A percentile compares a stretch with the other conserved stretches of the same genome.
phyloP scores from a whole-genome alignment of 2,888 invertebrate species.

The Yponomeuta sedellus region DNA sequence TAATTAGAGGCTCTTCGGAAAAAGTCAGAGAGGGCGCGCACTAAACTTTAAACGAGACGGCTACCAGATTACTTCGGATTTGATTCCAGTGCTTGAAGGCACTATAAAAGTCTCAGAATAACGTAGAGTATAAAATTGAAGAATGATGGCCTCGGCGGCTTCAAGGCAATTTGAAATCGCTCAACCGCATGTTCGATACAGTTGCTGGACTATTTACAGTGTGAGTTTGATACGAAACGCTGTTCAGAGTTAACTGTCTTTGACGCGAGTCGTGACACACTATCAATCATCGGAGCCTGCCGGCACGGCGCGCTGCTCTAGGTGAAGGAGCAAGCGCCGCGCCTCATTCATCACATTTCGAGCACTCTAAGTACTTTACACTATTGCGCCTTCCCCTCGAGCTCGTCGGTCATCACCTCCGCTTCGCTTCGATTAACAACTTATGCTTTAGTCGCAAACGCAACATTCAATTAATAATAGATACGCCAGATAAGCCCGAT shows the following conservation, averaged over 20 bases:
- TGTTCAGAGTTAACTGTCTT: slow-evolving; percentile 18
- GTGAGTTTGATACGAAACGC: slow-evolving; percentile 22
- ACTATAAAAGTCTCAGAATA: slow-evolving; percentile 5
- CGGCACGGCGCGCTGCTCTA: slow-evolving; percentile 28
- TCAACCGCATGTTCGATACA: slow-evolving; percentile 3
- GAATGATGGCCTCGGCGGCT: slow-evolving; percentile 3
- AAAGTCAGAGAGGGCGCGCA: slow-evolving; percentile 6
- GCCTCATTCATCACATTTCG: slow-evolving; percentile 70
- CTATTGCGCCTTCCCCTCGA: slow-evolving; percentile 24
- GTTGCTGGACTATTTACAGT: slow-evolving; percentile 15
- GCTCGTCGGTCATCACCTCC: slow-evolving; percentile 19
- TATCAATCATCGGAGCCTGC: slow-evolving; percentile 57
- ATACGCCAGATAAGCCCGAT: no score
- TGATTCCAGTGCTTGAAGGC: background rate
- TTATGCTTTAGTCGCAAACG: background rate
- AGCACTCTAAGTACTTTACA: slow-evolving; percentile 64
- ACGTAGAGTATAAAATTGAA: slow-evolving; percentile 3
- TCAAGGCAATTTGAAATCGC: slow-evolving; percentile 8
- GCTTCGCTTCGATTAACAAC: slow-evolving; percentile 30
- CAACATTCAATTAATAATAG: background rate
- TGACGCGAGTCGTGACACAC: slow-evolving; percentile 25
- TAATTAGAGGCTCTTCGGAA: slow-evolving; percentile 9
- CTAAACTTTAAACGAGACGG: slow-evolving; percentile 1
- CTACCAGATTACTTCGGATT: background rate
- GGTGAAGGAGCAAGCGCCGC: slow-evolving; percentile 30